Evolutionary conservation across 2,113 vertebrate genomes (phyloP), one percentile per base, ranked within the genome.

Genomic region (Baryphthengus martii): DNA sequence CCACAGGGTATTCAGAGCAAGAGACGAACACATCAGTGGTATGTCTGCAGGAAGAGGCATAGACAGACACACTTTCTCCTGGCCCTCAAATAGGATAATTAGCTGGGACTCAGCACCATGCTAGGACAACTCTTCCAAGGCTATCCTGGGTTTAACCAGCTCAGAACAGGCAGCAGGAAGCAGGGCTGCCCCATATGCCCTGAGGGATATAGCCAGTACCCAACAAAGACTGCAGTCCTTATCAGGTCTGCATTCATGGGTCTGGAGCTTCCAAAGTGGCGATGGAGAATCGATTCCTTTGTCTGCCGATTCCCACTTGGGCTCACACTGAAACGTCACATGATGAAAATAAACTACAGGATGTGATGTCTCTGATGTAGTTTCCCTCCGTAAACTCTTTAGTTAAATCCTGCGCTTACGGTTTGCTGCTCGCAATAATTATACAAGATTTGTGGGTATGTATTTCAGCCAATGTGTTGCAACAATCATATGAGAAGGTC

Each of bases 11-110:
- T 6, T 47, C 39, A 55, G 56, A 76, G 53, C 89, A 82, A 59
- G 29, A 55, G 79, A 39, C 1, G 2, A 78, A 44, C 33, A 1
- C 0, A 18, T 1, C 67, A 19, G 8, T 11, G 9, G 11, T 39
- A 9, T 1, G 15, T 63, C 81, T 74, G 80, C 76, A 71, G 55
- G 66, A 88, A 49, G 58, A 44, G 39, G 44, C 56, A 24, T 47
- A 39, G 73, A 45, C 45, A 88, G 44, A 53, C 79, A 65, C 2
- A 1, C 59, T 31, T 47, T 78, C 52, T 74, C 33, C 78, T 49
- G 74, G 50, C 33, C 45, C 25, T 40, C 87, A 77, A 21, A 65
- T 42, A 9, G 71, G 37, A 7, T 7, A 19, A 8, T 52, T 3
- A 61, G 66, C 35, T 61, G 42, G 53, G 47, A 56, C 42, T 50